Evolutionary conservation across 2,888 invertebrate species (phyloP).

Genomic region (Cremastinae sp.): DNA sequence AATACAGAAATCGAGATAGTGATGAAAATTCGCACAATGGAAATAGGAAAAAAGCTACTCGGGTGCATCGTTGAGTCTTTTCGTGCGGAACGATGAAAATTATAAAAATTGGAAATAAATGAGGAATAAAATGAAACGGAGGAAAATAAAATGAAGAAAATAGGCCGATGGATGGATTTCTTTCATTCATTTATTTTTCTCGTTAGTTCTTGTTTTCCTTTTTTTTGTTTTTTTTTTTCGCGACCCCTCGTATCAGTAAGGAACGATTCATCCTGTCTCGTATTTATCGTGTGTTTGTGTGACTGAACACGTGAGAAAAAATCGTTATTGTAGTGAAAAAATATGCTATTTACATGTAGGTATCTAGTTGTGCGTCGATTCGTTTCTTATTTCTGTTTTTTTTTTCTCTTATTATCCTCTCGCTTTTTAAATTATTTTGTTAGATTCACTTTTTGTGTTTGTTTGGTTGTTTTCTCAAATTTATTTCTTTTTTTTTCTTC

Average conservation of each 20-base stretch:
- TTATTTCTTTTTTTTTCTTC: conserved; percentile 45
- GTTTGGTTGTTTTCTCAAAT: conserved; percentile 52
- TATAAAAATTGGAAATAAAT: background rate
- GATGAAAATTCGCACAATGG: conserved; percentile 62
- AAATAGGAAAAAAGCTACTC: conserved; percentile 45
- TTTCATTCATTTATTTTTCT: conserved; percentile 4
- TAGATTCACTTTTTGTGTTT: conserved; percentile 66
- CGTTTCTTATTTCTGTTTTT: conserved; percentile 70
- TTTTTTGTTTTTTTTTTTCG: conserved; percentile 26
- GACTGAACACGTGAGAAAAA: conserved; percentile 62
- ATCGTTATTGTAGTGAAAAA: conserved; percentile 75
- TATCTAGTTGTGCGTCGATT: conserved; percentile 78
- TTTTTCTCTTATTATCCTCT: conserved; percentile 46
- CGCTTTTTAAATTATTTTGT: conserved; percentile 23
- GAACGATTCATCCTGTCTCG: conserved; percentile 58
- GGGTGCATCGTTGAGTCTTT: conserved; percentile 45
- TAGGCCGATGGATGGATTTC: conserved; percentile 55
- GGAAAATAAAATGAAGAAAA: conserved; percentile 28
- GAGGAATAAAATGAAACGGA: conserved; percentile 26
- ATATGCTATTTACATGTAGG: conserved; percentile 79
- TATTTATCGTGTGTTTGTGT: conserved; percentile 39
- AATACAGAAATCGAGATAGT: conserved; percentile 49
- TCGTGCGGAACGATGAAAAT: background rate
- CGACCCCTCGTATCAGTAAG: conserved; percentile 43
- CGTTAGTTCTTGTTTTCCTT: background rate